phyloP scores from a whole-genome alignment of 2,797 vertebrate species.

The Lepus townsendii region DNA sequence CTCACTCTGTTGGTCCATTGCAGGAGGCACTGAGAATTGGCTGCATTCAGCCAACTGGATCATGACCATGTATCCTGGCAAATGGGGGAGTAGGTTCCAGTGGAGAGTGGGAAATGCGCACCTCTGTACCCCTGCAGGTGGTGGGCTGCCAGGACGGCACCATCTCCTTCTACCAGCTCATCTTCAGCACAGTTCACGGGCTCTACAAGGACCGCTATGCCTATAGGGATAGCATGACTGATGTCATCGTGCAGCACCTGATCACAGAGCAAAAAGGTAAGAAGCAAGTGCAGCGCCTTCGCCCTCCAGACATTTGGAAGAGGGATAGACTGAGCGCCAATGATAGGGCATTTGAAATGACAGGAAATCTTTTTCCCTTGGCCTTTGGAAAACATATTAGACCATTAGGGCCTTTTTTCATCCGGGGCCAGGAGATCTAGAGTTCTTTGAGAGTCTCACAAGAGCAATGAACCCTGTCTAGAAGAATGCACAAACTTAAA shows the following conservation, averaged over 20 bases:
- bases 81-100: not conserved
- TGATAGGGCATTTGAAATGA: not conserved
- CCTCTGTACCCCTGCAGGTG: constrained; percentile 89
- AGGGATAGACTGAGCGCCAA: not conserved
- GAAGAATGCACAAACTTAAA: not conserved
- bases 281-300: not conserved
- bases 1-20: not conserved
- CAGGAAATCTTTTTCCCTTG: not conserved
- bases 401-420: not conserved
- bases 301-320: not conserved
- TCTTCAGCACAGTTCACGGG: constrained; percentile 98
- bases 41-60: not conserved
- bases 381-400: not conserved
- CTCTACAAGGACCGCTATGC: constrained; percentile 98
- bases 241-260: constrained; percentile 98
- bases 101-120: not conserved
- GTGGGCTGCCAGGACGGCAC: constrained; percentile 99
- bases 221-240: constrained; percentile 98
- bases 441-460: constrained; percentile 2
- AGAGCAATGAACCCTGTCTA: not conserved
- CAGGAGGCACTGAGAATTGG: not conserved
- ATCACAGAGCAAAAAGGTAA: constrained; percentile 98
- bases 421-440: not conserved
- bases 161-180: constrained; percentile 97
- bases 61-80: not conserved